A percentile compares a stretch with the other conserved stretches of the same genome.
These are phyloP conservation scores for Platichthys stellatus DNA, from an alignment of 2,113 vertebrate species.

Conservation along the genomic window DNA sequence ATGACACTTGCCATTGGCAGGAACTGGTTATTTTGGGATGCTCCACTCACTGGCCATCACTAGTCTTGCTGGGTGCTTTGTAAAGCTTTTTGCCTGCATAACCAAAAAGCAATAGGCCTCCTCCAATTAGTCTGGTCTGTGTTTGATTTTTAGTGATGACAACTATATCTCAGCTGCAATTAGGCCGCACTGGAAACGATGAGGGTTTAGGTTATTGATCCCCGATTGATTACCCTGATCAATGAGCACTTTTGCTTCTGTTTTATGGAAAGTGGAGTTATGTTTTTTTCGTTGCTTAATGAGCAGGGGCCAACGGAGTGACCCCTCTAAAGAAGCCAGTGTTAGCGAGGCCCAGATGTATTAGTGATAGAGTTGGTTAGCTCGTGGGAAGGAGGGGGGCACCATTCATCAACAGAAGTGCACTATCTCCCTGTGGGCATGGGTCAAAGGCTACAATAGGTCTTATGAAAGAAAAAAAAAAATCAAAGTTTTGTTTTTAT, in stretches of 20 bases:
- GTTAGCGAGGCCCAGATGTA: slow-evolving; percentile 48
- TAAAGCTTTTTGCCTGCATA: slow-evolving; percentile 65
- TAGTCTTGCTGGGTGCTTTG: slow-evolving; percentile 71
- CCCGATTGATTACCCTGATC: slow-evolving; percentile 81
- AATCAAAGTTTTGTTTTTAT: slow-evolving; percentile 53
- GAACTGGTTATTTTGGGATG: slow-evolving; percentile 75
- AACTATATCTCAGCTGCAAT: slow-evolving; percentile 84
- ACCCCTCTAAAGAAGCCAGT: slow-evolving; percentile 58
- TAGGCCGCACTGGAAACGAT: slow-evolving; percentile 83
- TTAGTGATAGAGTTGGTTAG: slow-evolving; percentile 42
- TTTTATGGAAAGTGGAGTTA: slow-evolving; percentile 79
- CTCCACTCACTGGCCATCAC: slow-evolving; percentile 51
- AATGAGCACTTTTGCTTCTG: slow-evolving; percentile 83
- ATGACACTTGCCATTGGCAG: slow-evolving; percentile 78
- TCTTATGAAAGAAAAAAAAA: slow-evolving; percentile 38
- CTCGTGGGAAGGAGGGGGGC: slow-evolving; percentile 49
- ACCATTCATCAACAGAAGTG: slow-evolving; percentile 67
- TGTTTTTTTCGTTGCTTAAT: slow-evolving; percentile 74
- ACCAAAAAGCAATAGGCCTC: slow-evolving; percentile 71
- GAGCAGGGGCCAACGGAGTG: slow-evolving; percentile 57
- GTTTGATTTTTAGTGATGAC: slow-evolving; percentile 84
- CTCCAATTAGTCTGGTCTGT: slow-evolving; percentile 79
- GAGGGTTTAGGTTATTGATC: slow-evolving; percentile 86
- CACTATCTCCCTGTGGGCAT: slow-evolving; percentile 57
- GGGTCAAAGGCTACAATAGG: slow-evolving; percentile 54